Conservation (phyloP, 2,888 invertebrate genomes). For the Agapetus fuscipes region DNA sequence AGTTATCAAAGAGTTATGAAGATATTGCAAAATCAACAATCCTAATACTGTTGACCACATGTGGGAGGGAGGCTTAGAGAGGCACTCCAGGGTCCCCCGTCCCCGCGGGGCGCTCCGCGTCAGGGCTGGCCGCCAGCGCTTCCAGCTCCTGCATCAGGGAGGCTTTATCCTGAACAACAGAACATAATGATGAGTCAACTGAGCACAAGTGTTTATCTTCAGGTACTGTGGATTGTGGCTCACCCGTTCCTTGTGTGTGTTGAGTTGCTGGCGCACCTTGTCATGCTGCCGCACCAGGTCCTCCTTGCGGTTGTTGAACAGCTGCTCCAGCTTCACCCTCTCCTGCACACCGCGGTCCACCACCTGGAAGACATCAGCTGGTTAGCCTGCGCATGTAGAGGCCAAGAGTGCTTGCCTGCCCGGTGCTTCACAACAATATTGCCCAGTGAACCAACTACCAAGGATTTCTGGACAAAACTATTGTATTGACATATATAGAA, state of each 20-base stretch:
- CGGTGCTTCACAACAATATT: neutral
- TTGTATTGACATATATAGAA: too few species aligned
- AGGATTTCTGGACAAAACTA: too few species aligned
- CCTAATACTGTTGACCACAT: too few species aligned
- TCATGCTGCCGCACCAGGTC: slow-evolving; percentile 73
- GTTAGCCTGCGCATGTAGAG: neutral
- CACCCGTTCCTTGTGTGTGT: slow-evolving; percentile 58
- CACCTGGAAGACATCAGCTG: slow-evolving; percentile 50
- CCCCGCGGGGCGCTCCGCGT: slow-evolving; percentile 4
- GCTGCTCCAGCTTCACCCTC: slow-evolving; percentile 67
- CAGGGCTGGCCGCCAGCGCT: slow-evolving; percentile 10
- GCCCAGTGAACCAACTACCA: too few species aligned
- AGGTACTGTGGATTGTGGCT: too few species aligned
- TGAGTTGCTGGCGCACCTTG: slow-evolving; percentile 57
- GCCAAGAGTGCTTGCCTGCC: neutral
- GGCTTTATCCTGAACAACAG: slow-evolving; percentile 13
- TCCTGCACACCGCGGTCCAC: slow-evolving; percentile 88
- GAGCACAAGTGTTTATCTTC: neutral
- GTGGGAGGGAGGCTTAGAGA: slow-evolving; percentile 10
- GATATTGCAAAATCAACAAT: too few species aligned
- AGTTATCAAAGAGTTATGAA: too few species aligned
- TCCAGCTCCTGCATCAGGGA: slow-evolving; percentile 16
- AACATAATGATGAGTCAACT: neutral
- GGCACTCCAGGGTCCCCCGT: slow-evolving; percentile 14
- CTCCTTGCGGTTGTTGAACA: slow-evolving; percentile 65